Base-by-base conservation (phyloP, 1,140 invertebrate genomes). In the Brachionus koreanus region DNA sequence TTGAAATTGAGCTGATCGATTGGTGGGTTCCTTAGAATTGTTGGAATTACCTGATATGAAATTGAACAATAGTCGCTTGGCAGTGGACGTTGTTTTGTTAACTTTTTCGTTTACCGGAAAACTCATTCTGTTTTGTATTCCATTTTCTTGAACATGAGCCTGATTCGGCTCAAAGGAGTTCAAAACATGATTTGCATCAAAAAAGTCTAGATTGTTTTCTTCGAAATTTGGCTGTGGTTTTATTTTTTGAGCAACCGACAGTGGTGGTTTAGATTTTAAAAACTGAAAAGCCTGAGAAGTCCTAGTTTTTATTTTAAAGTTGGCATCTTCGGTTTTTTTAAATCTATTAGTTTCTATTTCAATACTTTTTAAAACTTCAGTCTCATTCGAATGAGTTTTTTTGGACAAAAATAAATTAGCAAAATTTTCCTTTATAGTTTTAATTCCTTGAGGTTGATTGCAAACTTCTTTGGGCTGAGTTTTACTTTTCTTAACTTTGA, bases 341-440 rank as follows among this genome's bases (percentile, higher is more conserved):
- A 25, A 46, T 46, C n/a, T 43, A 49, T 74, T 74, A 16, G 69
- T 46, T 35, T 74, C 69, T 5, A 74, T 74, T 46, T 74, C 69
- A 29, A 74, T 74, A 9, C 39, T 74, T 25, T 74, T 74, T 7
- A 46, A 46, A 46, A 74, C 37, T 13, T 74, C 69, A 4, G 42
- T 49, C 12, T 74, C 69, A 46, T 74, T 49, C 2, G 25, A 7
- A 13, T 74, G 69, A 13, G 16, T 23, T 46, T 74, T 74, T 74
- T 74, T 74, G 1, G 69, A 74, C 42, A 74, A 74, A 33, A 74
- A 74, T 46, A 74, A 46, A 74, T 74, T 74, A 10, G 69, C 69
- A 74, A 74, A 74, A 46, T 74, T 74, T 23, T 74, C 69, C 43
- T 74, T 74, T 1, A 74, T 74, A 9, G 42, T 46, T 46, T 74